Base-by-base conservation (phyloP, 2,797 vertebrate genomes). In the Hyperoplus lanceolatus region DNA sequence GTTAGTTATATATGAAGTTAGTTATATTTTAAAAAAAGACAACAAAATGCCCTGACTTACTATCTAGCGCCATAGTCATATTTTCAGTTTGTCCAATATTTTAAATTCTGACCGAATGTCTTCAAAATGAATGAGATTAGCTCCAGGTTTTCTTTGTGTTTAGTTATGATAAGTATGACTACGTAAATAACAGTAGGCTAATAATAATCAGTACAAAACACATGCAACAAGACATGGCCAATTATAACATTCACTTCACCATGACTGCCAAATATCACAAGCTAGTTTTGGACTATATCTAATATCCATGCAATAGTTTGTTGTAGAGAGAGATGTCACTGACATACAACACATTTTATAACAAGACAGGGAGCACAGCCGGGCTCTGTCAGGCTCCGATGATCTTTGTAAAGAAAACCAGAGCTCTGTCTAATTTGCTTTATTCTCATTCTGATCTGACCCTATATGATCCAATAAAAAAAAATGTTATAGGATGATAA, bases 401-500 rank as follows among this genome's bases (percentile, higher is more conserved):
- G 29, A 29, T 29, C 29, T 29, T 29, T 29, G 29, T 29, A 29
- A 29, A 29, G 36, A 74, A 39, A 43, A 49, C 18, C n/a, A 5
- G 10, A 29, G 38, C 68, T 69, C 53, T 14, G 14, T 77, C 48
- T 29, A 15, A 48, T 58, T n/a, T 51, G 18, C 21, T 67, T 62
- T 61, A 63, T 62, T 62, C 14, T 74, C 70, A 70, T 70, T 73
- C 58, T 75, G 58, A 64, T 70, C 50, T 75, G 58, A 78, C 42
- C 64, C 39, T 60, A 81, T 38, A 29, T 29, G 42, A 77, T 59
- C 58, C 49, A 73, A 66, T 83, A 29, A 77, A 82, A 62, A 69
- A 56, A 58, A 73, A 69, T 57, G 60, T 53, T 42, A 82, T 64
- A 62, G 55, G 39, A 75, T 51, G 21, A 79, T 86, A 83, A 81